Conservation (phyloP, 2,113 vertebrate genomes). For the Tetrax tetrax region DNA sequence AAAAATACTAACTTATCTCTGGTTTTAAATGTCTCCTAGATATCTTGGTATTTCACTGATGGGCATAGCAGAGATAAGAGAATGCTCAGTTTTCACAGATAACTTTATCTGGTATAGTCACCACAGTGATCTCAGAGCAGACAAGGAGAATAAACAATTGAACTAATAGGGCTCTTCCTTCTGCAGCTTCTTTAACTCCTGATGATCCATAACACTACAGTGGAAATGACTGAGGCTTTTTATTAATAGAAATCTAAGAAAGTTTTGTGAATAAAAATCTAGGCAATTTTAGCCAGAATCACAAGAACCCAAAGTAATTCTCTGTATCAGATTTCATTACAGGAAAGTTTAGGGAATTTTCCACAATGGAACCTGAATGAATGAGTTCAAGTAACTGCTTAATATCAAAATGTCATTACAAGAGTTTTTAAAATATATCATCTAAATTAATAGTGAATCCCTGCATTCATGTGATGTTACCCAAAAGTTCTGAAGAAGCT, state of each 20-base stretch:
- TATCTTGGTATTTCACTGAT: constrained; percentile 40
- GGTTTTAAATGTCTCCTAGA: constrained; percentile 32
- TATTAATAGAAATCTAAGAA: background rate
- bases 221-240: background rate
- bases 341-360: background rate
- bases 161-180: background rate
- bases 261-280: background rate
- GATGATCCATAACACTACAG: background rate
- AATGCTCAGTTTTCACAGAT: constrained; percentile 26
- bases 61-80: background rate
- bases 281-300: background rate
- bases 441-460: background rate
- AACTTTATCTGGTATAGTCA: background rate
- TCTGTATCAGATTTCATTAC: background rate
- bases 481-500: background rate
- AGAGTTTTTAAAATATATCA: background rate
- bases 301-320: background rate
- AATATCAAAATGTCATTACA: background rate
- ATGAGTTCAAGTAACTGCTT: background rate
- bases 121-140: constrained; percentile 14
- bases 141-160: constrained; percentile 40
- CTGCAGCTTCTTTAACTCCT: constrained; percentile 30
- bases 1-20: constrained; percentile 26
- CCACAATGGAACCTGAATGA: background rate
- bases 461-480: background rate